Base-by-base conservation (phyloP, 2,888 invertebrate species). In the Caenorhabditis auriculariae region DNA sequence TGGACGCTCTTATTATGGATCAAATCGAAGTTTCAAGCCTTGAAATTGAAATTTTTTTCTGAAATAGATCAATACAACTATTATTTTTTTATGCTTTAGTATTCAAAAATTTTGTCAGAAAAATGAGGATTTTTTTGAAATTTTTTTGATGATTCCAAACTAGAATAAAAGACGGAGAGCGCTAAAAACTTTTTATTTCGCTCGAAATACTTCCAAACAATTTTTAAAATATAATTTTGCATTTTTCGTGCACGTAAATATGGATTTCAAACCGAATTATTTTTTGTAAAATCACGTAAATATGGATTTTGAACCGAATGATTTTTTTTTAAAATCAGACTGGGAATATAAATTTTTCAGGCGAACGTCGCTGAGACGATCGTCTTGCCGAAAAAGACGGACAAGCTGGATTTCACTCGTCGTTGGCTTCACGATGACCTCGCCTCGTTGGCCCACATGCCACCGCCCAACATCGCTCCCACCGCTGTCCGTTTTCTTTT, bases 331-430 rank as follows among this genome's bases (percentile, higher is more conserved):
- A 15, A 1, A 15, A 9, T 9, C 35, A 35, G 35, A 35, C 35
- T 35, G n/a, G n/a, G 12, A n/a, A n/a, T n/a, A n/a, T n/a, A n/a
- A n/a, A n/a, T n/a, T n/a, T n/a, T n/a, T 44, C n/a, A n/a, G n/a
- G n/a, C 73, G 15, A 66, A 72, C 29, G 70, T 78, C 37, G 62
- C 77, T 32, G 78, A 79, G 59, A 77, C 79, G 3, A 68, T 79
- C 42, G 75, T 76, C 17, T 63, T 79, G 17, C 75, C 78, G 19
- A 64, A 67, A 41, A 77, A 76, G 57, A 64, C 66, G 17, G 73
- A 80, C 57, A 76, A 78, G 57, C 69, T 79, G 73, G 78, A 79
- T 59, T 79, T 79, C 67, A 79, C 79, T 6, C 54, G 76, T 49
- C 54, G 78, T 55, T 79, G 79, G 79, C 64, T 78, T 15, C 66